Base-by-base conservation (phyloP, 1,140 invertebrate species). In the Whitmania pigra region DNA sequence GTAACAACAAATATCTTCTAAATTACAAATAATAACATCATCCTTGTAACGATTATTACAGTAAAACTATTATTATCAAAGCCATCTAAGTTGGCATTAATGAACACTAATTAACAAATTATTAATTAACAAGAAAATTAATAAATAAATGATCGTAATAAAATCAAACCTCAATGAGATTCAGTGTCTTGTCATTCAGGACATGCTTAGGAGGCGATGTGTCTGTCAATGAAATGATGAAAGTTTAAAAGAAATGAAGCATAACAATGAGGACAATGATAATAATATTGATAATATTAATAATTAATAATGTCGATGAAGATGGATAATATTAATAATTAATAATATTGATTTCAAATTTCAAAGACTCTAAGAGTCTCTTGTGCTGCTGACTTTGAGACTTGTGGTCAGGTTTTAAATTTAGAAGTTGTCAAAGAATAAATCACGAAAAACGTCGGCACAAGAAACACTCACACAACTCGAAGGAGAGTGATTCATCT, bases 191-290 rank as follows among this genome's bases (percentile, higher is more conserved):
- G 29, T 79, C 76, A 40, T 77, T 77, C 13, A 79, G 60, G 13
- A 77, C 72, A 53, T 68, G 31, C 60, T 88, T 90, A 40, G 90
- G 88, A 20, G 90, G 90, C 29, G 89, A 86, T 67, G 87, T 88
- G 83, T 88, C 89, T 90, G 80, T 83, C 77, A 72, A 78, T 78
- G 76, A 77, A 43, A 17, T 49, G 43, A 13, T 15, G 15, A 49
- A 49, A 17, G 43, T 49, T 49, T 0, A 11, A 49, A 57, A 53
- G 3, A 40, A 72, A 66, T 6, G 72, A 2, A 25, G 49, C 5
- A 31, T 25, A 29, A 40, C 66, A 31, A 53, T 20, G 53, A 69
- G 5, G 71, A 27, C 43, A 18, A 63, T 5, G 57, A 63, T 6
- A 18, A 63, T 63, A 18, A 63, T 17, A 1, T 15, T 7, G 57